Evolutionary conservation across 2,797 vertebrate species (phyloP), one percentile per base, ranked within the genome.

Genomic region (Margarornis squamiger): DNA sequence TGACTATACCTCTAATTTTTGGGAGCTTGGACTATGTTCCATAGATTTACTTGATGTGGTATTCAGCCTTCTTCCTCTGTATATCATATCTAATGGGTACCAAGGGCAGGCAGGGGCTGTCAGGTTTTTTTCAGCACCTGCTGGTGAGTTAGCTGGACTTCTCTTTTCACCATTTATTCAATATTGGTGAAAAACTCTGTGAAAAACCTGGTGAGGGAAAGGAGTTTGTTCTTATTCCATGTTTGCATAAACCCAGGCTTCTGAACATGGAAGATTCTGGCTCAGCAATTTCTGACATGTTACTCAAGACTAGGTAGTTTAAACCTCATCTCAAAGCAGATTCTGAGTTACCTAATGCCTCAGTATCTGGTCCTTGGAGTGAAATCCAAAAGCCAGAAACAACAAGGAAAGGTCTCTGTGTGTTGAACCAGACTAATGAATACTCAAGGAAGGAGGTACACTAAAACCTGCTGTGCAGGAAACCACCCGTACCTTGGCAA

Each of bases 391-490:
- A 22, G 14, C 48, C 23, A 70, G 39, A 67, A 80, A 59, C 10
- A 68, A 12, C 11, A 72, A 27, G n/a, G 32, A 93, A 67, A 79
- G 4, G 8, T 45, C 32, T 16, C 21, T 43, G 21, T 0, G 0
- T 1, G 0, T 55, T 59, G n/a, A 55, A 38, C 10, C 2, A 4
- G 16, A 70, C 17, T 14, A 58, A 7, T 32, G 30, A 76, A 66
- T 41, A 70, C 24, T n/a, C 22, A 48, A 30, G 36, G 55, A 73
- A 73, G 11, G 20, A 1, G 1, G 20, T 70, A 41, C 6, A 80
- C n/a, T 32, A 62, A 73, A 76, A 70, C 2, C 7, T 57, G 55
- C 39, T 62, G 29, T 2, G 3, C 41, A 39, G 49, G 39, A 71
- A 86, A 74, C 10, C 18, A 39, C 6, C 41, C 32, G 11, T 41